Evolutionary conservation across 2,113 vertebrate genomes (phyloP).

Genomic region (Nyctibius bracteatus): DNA sequence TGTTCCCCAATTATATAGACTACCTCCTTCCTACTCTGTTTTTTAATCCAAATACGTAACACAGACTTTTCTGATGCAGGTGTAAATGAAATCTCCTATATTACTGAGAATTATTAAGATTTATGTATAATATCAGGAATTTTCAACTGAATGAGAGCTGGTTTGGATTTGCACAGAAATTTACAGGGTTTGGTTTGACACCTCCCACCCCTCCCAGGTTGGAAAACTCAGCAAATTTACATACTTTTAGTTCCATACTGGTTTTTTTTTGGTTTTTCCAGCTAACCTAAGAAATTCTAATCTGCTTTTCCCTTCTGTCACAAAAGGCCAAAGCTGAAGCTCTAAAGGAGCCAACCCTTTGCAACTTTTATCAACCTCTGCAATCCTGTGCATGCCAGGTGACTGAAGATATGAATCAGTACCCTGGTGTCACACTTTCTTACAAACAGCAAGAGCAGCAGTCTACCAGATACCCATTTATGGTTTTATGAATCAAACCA

Average conservation of each 20-base stretch:
- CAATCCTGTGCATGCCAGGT: neutral
- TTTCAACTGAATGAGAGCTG: neutral
- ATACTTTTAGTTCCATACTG: neutral
- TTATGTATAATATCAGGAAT: neutral
- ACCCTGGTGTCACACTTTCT: neutral
- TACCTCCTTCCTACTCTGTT: neutral
- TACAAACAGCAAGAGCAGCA: neutral
- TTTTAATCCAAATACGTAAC: neutral
- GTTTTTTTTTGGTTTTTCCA: neutral
- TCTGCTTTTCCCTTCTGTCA: neutral
- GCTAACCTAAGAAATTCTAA: neutral
- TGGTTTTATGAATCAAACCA: slow-evolving; percentile 11
- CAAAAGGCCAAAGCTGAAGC: neutral
- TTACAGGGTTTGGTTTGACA: neutral
- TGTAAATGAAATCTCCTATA: neutral
- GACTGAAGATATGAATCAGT: neutral
- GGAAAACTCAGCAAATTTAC: neutral
- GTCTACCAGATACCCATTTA: neutral
- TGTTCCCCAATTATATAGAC: neutral
- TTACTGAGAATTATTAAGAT: neutral
- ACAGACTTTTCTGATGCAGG: neutral
- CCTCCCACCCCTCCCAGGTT: neutral
- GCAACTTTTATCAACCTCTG: neutral
- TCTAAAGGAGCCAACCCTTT: neutral
- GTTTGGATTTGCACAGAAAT: neutral